Evolutionary conservation across 2,888 invertebrate species (phyloP).

Genomic region (Anthophora plumipes): DNA sequence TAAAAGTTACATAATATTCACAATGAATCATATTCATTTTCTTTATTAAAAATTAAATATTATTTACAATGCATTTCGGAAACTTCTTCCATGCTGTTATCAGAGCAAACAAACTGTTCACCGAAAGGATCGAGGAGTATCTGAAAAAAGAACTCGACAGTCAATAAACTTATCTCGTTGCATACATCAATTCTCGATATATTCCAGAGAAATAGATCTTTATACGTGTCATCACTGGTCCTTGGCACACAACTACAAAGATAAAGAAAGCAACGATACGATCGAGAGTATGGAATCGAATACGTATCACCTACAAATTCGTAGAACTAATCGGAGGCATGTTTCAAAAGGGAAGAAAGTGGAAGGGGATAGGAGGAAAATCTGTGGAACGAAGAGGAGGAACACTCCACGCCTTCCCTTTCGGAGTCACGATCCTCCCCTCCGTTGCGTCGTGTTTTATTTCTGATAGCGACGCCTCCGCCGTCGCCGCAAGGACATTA

Average conservation of each 20-base stretch:
- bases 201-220: background rate
- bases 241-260: conserved; percentile 14
- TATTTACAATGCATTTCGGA: background rate
- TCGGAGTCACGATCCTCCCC: conserved; percentile 40
- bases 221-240: background rate
- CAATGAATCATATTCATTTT: background rate
- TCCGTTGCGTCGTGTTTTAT: conserved; percentile 78
- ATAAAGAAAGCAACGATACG: background rate
- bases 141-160: background rate
- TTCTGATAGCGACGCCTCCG: conserved; percentile 82
- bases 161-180: background rate
- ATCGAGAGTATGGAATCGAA: conserved; percentile 14
- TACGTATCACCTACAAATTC: conserved; percentile 29
- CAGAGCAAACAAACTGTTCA: background rate
- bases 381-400: conserved; percentile 39
- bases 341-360: conserved; percentile 14
- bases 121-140: background rate
- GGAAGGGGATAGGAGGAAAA: conserved; percentile 45
- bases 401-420: conserved; percentile 38
- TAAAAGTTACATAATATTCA: background rate
- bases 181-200: conserved; percentile 1
- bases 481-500: conserved; percentile 81
- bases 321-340: conserved; percentile 52
- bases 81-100: background rate
- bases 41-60: too few relatives aligned